Evolutionary conservation across 2,888 invertebrate genomes (phyloP), one percentile per base, ranked within the genome.

Genomic region (Meta bourneti): DNA sequence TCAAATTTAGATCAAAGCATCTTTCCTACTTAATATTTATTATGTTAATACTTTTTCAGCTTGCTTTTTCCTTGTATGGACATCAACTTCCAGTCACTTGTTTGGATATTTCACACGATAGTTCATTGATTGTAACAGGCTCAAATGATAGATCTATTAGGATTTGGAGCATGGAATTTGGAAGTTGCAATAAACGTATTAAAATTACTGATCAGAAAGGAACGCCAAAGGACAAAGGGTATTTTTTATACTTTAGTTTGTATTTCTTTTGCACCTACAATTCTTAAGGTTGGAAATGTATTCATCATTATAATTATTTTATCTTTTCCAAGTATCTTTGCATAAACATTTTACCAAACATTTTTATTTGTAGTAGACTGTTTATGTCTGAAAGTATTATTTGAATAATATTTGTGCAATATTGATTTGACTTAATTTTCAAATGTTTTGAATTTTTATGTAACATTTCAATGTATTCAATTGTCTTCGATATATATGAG

Each of bases 101-200:
- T 94, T 96, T 99, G 96, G 99, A 99, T 94, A 98, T 99, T 92
- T 98, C 98, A 16, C 97, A 97, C 93, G 98, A 98, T 95, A 97
- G 97, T 0, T 96, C 96, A 11, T 95, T 99, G 49, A 97, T 99
- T 93, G 98, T 97, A 11, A 99, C 99, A 0, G 99, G 99, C 8
- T 99, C 99, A 4, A 97, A 98, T 0, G 99, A 99, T 95, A 96
- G 98, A 72, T 99, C 98, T 95, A 96, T 99, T 52, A 99, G 99
- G 96, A 97, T 99, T 93, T 99, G 99, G 99, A 99, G 99, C 69
- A 96, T 99, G 95, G 99, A 99, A 95, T 99, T 98, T 95, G 99
- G 99, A n/a, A 99, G 99, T 95, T 99, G 99, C 94, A 99, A 98
- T 95, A 95, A 95, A 94, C 98, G 98, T 0, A 96, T 99, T 93